Percentiles rank a stretch among this genome's conserved stretches.
phyloP scores from a whole-genome alignment of 2,888 invertebrate species.

The Hypena proboscidalis region DNA sequence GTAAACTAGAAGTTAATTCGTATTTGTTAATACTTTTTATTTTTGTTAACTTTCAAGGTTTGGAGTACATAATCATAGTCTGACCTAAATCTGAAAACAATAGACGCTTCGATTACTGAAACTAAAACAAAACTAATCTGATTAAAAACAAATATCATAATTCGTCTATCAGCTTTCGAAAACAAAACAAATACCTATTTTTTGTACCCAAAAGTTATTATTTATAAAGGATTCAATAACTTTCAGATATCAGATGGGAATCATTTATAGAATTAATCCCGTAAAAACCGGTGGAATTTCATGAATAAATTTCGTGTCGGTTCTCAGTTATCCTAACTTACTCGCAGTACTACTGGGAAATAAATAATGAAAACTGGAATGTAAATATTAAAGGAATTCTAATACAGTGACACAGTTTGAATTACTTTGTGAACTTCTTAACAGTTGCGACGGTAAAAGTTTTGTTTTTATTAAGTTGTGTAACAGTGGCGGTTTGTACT shows the following conservation, averaged over 20 bases:
- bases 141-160: background rate
- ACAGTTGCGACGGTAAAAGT: background rate
- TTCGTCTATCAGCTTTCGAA: too few species aligned
- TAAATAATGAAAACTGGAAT: constrained; percentile 10
- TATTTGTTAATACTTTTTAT: too few species aligned
- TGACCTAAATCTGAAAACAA: too few species aligned
- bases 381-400: constrained; percentile 7
- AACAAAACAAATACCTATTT: background rate
- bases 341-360: constrained; percentile 9
- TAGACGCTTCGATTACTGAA: too few species aligned
- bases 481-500: too few species aligned
- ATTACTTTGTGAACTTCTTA: constrained; percentile 11
- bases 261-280: constrained; percentile 9
- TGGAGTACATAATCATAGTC: too few species aligned
- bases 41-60: too few species aligned
- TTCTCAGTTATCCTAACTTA: too few species aligned
- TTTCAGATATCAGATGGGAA: constrained; percentile 3
- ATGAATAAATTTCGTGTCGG: constrained; percentile 7
- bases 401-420: constrained; percentile 4
- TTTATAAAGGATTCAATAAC: constrained; percentile 11
- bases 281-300: constrained; percentile 10
- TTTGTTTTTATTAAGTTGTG: too few species aligned
- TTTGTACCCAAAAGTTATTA: constrained; percentile 7
- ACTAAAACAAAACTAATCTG: too few species aligned
- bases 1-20: too few species aligned